These are phyloP conservation scores for Rhogogaster chlorosoma DNA, from an alignment of 2,888 invertebrate species.

Conservation along the genomic window DNA sequence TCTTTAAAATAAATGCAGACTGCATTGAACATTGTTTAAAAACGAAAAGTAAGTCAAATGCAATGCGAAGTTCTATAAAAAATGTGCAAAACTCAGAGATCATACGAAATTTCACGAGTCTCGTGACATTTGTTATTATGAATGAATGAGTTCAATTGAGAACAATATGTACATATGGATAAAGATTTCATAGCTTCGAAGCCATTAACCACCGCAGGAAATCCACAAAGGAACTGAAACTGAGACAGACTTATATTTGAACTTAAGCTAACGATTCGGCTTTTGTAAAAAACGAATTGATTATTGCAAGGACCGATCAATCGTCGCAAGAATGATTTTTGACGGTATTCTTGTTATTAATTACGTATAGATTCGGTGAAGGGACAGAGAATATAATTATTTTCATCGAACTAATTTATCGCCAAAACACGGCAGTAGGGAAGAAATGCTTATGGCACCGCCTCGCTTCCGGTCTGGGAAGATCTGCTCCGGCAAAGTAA, in stretches of 20 bases:
- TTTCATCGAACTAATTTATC: background rate
- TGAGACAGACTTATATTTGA: background rate
- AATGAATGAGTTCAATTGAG: background rate
- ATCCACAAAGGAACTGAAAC: background rate
- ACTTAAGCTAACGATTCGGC: background rate
- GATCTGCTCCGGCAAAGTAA: slow-evolving; percentile 40
- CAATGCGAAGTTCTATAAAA: background rate
- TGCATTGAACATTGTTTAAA: background rate
- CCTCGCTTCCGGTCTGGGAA: background rate
- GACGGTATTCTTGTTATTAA: background rate
- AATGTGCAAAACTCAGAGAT: background rate
- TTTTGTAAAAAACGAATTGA: background rate
- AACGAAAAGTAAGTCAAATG: background rate
- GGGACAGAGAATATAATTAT: background rate
- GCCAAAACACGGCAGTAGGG: background rate
- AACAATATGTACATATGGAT: background rate
- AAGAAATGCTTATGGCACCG: background rate
- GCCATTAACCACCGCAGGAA: background rate
- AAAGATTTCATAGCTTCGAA: background rate
- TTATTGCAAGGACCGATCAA: background rate
- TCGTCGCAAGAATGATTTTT: background rate
- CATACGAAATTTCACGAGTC: background rate
- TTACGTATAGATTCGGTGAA: background rate
- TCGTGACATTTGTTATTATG: background rate
- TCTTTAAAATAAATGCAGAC: background rate